phyloP scores from a whole-genome alignment of 2,888 invertebrate species.

The Papilio demoleus region DNA sequence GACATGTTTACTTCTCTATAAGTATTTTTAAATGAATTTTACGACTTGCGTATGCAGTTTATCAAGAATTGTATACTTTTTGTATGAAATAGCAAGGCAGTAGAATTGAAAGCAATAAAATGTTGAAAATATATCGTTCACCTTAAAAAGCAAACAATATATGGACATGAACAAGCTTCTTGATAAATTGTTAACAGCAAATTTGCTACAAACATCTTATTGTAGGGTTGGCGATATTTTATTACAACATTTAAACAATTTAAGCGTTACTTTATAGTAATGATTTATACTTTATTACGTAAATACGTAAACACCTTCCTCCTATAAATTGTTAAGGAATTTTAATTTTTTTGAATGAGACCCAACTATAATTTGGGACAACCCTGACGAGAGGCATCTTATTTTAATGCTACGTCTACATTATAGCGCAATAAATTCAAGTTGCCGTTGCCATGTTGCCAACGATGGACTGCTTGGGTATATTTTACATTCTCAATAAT shows the following conservation, averaged over 20 bases:
- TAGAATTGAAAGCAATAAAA: constrained; percentile 32
- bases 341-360: background rate
- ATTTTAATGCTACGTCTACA: too few relatives aligned
- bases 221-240: constrained; percentile 35
- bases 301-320: too few relatives aligned
- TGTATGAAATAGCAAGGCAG: background rate
- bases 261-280: background rate
- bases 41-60: background rate
- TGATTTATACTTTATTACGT: background rate
- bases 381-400: constrained; percentile 6
- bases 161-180: constrained; percentile 34
- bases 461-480: too few relatives aligned
- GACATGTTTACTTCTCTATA: constrained; percentile 1
- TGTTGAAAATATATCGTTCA: constrained; percentile 36
- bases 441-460: too few relatives aligned
- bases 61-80: constrained; percentile 18
- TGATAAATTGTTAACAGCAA: constrained; percentile 41
- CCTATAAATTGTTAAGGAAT: too few relatives aligned
- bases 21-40: constrained; percentile 17
- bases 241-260: background rate
- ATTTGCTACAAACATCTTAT: constrained; percentile 37
- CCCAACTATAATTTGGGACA: background rate
- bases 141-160: constrained; percentile 23
- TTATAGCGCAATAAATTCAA: too few relatives aligned
- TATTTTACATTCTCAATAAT: too few relatives aligned